These are phyloP conservation scores for Neoscelio sp. DNA, from an alignment of 2,888 invertebrate species.

Conservation along the genomic window DNA sequence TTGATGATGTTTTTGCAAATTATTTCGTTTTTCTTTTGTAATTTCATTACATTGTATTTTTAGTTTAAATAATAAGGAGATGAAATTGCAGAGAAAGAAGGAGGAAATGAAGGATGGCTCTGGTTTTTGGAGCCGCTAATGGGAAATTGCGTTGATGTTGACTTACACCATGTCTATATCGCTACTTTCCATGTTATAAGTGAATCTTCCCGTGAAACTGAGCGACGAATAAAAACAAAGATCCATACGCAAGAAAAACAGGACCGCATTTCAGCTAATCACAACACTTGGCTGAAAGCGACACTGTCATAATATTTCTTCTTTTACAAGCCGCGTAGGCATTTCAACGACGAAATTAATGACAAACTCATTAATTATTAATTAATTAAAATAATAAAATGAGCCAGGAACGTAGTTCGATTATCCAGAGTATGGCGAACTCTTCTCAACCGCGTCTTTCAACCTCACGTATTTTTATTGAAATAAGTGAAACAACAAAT, in stretches of 20 bases:
- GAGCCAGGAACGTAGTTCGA: not conserved
- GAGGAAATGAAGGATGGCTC: slow-evolving; percentile 17
- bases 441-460: too few species aligned
- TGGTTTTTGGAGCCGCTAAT: slow-evolving; percentile 47
- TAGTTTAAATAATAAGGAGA: slow-evolving; percentile 15
- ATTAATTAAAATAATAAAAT: too few species aligned
- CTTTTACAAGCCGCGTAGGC: slow-evolving; percentile 19
- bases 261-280: slow-evolving; percentile 73
- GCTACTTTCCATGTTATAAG: slow-evolving; percentile 73
- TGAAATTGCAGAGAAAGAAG: not conserved
- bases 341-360: slow-evolving; percentile 38
- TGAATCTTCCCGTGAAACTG: slow-evolving; percentile 73
- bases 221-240: slow-evolving; percentile 77
- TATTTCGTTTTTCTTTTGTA: too few species aligned
- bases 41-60: slow-evolving; percentile 29
- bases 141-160: slow-evolving; percentile 60
- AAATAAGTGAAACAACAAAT: too few species aligned
- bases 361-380: not conserved
- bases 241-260: slow-evolving; percentile 81
- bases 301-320: slow-evolving; percentile 73
- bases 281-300: slow-evolving; percentile 73
- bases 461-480: not conserved
- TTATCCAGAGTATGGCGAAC: too few species aligned
- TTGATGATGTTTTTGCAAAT: too few species aligned
- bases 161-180: slow-evolving; percentile 53